Conservation (phyloP, 2,113 vertebrate genomes). For the Brachyhypopomus gauderio region DNA sequence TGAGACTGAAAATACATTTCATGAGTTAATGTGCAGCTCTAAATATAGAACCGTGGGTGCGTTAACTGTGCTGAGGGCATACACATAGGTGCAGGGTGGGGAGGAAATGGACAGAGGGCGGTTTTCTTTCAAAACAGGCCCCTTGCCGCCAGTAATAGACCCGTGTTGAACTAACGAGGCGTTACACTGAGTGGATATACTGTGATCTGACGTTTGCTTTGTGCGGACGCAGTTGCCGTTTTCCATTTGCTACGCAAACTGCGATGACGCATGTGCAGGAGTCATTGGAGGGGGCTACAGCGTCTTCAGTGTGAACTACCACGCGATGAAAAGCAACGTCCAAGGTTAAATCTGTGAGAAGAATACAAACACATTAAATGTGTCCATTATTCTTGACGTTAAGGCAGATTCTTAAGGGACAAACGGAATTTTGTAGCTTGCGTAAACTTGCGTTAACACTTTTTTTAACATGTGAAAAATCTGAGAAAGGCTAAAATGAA, state of each 20-base stretch:
- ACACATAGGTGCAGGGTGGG: conserved; percentile 27
- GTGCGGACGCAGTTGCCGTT: background rate
- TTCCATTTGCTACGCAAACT: conserved; percentile 32
- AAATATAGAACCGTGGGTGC: conserved; percentile 60
- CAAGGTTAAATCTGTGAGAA: background rate
- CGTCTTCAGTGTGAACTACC: too few species aligned
- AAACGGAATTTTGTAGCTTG: background rate
- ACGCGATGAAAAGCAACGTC: background rate
- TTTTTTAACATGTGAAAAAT: background rate
- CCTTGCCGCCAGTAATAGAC: background rate
- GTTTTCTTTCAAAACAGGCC: conserved; percentile 9
- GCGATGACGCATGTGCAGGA: conserved; percentile 18
- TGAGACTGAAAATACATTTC: background rate
- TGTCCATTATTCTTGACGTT: background rate
- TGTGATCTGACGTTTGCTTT: conserved; percentile 8
- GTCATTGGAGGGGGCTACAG: background rate
- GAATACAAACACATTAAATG: background rate
- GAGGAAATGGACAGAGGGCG: conserved; percentile 37
- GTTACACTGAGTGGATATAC: background rate
- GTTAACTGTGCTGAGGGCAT: conserved; percentile 9
- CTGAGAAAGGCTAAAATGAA: background rate
- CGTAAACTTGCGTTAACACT: background rate
- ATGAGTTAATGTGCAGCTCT: conserved; percentile 41
- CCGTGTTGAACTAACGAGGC: conserved; percentile 7
- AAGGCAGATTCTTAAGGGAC: background rate